phyloP scores from a whole-genome alignment of 1,140 invertebrate genomes.

The Cyclargus thomasi region DNA sequence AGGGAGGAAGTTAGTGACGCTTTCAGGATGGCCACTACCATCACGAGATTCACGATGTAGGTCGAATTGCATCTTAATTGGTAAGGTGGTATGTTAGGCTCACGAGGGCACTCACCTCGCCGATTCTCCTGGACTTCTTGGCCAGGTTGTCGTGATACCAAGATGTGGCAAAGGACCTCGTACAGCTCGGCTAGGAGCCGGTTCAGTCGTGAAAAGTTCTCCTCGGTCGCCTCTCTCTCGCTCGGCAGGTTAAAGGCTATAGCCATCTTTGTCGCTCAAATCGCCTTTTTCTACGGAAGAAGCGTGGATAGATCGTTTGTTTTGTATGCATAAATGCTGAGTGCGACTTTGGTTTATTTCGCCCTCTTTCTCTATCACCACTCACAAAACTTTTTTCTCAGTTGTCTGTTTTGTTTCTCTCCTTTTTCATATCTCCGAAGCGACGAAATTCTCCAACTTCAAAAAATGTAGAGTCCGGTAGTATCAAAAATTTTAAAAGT shows the following conservation, averaged over 20 bases:
- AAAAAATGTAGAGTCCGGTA: constrained; percentile 14
- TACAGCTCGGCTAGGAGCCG: constrained; percentile 70
- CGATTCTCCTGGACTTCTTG: constrained; percentile 62
- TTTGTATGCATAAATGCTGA: constrained; percentile 64
- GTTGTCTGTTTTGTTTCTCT: no score
- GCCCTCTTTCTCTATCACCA: constrained; percentile 23
- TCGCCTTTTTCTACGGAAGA: constrained; percentile 64
- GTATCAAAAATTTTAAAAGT: constrained; percentile 21
- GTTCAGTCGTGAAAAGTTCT: constrained; percentile 73
- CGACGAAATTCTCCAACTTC: background rate
- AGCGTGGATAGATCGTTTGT: constrained; percentile 61
- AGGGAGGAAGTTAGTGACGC: constrained; percentile 67
- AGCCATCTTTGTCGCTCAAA: constrained; percentile 67
- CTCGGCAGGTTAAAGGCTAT: constrained; percentile 74
- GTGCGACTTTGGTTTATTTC: constrained; percentile 36
- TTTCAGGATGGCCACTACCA: constrained; percentile 71
- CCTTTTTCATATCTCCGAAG: no score
- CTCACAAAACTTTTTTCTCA: no score
- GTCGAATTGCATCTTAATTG: constrained; percentile 75
- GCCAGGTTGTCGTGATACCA: constrained; percentile 66
- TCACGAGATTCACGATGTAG: constrained; percentile 72
- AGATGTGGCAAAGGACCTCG: constrained; percentile 71
- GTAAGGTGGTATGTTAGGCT: constrained; percentile 69
- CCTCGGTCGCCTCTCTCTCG: constrained; percentile 70
- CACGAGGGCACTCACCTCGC: constrained; percentile 70